Evolutionary conservation across 2,113 vertebrate genomes (phyloP).

Genomic region (Lasiurus borealis): DNA sequence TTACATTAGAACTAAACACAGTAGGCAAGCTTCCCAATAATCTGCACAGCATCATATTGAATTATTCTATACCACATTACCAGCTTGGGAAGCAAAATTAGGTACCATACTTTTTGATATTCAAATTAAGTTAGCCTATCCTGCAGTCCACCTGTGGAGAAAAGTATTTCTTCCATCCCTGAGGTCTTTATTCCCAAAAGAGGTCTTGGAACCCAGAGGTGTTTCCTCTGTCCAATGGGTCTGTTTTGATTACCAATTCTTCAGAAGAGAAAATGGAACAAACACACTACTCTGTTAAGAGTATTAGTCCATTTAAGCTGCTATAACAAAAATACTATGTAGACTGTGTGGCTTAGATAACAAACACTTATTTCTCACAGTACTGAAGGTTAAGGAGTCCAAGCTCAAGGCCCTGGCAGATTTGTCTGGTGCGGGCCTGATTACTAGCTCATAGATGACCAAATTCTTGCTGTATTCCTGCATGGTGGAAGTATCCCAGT

Average conservation of each 20-base stretch:
- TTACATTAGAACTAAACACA: neutral
- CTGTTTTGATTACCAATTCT: neutral
- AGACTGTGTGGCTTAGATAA: neutral
- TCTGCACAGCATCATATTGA: neutral
- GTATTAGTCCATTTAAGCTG: neutral
- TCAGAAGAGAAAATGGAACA: neutral
- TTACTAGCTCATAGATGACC: neutral
- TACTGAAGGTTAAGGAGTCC: neutral
- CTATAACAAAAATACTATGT: neutral
- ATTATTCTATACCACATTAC: neutral
- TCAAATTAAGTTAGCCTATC: neutral
- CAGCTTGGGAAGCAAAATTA: constrained; percentile 8
- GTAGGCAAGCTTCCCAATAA: neutral
- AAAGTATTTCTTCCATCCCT: neutral
- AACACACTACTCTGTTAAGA: neutral
- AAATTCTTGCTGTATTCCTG: neutral
- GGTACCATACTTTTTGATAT: neutral
- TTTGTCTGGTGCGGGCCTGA: neutral
- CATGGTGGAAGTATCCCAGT: neutral
- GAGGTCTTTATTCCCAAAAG: neutral
- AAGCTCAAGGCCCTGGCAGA: neutral
- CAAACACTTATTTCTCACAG: neutral
- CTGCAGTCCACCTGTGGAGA: neutral
- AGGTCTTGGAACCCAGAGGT: neutral
- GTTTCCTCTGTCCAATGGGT: neutral